Conservation (phyloP, 2,888 invertebrate genomes). For the Apodemia zela region DNA sequence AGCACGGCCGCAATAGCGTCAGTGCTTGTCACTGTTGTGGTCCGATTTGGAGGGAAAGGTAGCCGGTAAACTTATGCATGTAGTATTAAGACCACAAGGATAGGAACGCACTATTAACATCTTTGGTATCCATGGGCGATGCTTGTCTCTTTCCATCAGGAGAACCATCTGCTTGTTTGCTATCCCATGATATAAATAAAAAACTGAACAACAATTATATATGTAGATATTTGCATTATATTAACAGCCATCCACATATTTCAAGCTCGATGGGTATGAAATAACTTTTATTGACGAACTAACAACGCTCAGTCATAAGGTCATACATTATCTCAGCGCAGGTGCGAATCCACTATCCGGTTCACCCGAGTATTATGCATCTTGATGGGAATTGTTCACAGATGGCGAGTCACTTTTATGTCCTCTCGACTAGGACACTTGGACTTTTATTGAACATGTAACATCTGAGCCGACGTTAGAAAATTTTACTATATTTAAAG, state of each 20-base stretch:
- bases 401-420: constrained; percentile 46
- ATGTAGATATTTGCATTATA: too few relatives aligned
- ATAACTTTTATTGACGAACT: neutral
- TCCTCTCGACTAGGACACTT: constrained; percentile 43
- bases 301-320: constrained; percentile 30
- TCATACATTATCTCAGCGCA: constrained; percentile 8
- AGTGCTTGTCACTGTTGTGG: too few relatives aligned
- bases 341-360: constrained; percentile 21
- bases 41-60: too few relatives aligned
- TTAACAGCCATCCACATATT: neutral
- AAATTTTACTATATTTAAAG: constrained; percentile 9
- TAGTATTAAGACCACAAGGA: too few relatives aligned
- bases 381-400: constrained; percentile 37
- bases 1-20: too few relatives aligned
- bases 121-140: too few relatives aligned
- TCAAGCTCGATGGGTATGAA: neutral
- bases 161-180: too few relatives aligned
- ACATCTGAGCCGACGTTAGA: constrained; percentile 17
- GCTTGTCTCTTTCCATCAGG: too few relatives aligned
- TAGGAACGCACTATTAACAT: too few relatives aligned
- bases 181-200: too few relatives aligned
- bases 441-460: constrained; percentile 43
- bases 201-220: too few relatives aligned
- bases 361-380: constrained; percentile 34
- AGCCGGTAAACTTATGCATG: too few relatives aligned